phyloP scores from a whole-genome alignment of 2,888 invertebrate genomes.

The Erebia aethiops region DNA sequence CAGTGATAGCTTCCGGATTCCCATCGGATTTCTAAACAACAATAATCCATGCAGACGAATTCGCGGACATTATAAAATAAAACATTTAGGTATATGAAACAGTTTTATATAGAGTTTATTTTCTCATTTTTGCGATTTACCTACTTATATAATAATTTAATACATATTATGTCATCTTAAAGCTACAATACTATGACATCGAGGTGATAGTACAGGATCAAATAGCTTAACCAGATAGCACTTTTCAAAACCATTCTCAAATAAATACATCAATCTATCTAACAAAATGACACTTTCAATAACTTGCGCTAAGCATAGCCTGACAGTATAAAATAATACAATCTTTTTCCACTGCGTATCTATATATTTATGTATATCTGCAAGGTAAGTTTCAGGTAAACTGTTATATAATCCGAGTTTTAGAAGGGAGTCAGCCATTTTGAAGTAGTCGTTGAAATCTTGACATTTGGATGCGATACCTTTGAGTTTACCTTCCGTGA shows the following conservation, averaged over 20 bases:
- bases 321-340: constrained; percentile 89
- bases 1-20: no score
- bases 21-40: no score
- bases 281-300: constrained; percentile 92
- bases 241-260: constrained; percentile 83
- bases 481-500: constrained; percentile 83
- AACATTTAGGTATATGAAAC: neutral
- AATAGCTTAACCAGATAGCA: constrained; percentile 89
- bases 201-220: constrained; percentile 92
- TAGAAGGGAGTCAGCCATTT: constrained; percentile 85
- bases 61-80: neutral
- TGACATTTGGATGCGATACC: constrained; percentile 83
- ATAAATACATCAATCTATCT: constrained; percentile 90
- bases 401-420: constrained; percentile 76
- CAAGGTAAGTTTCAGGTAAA: constrained; percentile 53
- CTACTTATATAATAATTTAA: neutral
- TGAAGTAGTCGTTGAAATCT: constrained; percentile 87
- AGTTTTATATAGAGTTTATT: neutral
- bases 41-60: no score
- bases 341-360: constrained; percentile 81
- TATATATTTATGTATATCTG: constrained; percentile 50
- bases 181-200: constrained; percentile 90
- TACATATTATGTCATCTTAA: constrained; percentile 61
- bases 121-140: neutral
- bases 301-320: constrained; percentile 89